Percentiles rank a stretch among this genome's conserved stretches.
phyloP scores from a whole-genome alignment of 2,888 invertebrate genomes.

The Amphipoea oculea region DNA sequence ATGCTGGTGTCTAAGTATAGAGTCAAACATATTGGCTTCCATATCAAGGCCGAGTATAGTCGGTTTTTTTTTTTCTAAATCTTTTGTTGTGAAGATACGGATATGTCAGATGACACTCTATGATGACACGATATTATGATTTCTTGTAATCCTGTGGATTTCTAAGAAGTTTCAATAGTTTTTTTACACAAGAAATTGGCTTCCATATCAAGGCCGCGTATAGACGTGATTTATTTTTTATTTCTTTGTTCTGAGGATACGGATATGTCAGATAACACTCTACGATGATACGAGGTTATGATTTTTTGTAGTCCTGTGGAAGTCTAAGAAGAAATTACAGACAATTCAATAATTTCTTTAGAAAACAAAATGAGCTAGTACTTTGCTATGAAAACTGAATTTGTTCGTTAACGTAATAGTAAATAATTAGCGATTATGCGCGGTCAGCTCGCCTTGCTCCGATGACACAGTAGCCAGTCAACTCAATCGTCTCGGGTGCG shows the following conservation, averaged over 20 bases:
- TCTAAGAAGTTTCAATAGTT: neutral
- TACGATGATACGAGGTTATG: neutral
- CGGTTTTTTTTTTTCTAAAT: neutral
- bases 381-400: constrained; percentile 37
- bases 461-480: constrained; percentile 82
- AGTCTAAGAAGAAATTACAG: neutral
- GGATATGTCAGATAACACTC: neutral
- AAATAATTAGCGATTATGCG: constrained; percentile 71
- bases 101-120: no score
- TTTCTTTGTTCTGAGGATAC: neutral
- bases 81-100: neutral
- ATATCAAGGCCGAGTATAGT: neutral
- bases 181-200: constrained; percentile 7
- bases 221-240: neutral
- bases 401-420: constrained; percentile 62
- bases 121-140: neutral
- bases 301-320: neutral
- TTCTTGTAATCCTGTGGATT: neutral
- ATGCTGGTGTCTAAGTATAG: neutral
- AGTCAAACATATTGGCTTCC: neutral
- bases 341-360: neutral
- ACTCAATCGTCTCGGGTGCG: constrained; percentile 69
- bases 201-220: no score
- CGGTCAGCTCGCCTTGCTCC: constrained; percentile 78
- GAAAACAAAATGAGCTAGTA: constrained; percentile 18